Base-by-base conservation (phyloP, 2,797 vertebrate genomes). In the Anniella stebbinsi region DNA sequence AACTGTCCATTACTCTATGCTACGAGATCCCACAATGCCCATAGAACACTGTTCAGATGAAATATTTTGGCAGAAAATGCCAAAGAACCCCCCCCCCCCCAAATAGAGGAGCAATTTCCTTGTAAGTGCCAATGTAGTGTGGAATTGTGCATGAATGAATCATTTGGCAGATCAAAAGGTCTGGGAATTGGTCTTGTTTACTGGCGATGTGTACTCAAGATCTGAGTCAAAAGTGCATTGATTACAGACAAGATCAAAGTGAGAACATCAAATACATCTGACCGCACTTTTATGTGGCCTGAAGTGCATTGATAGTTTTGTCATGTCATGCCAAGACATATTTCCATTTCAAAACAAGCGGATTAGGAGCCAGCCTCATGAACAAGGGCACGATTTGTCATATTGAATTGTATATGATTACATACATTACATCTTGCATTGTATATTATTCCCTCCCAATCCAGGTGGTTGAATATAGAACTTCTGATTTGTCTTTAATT, bases 191-290 rank as follows among this genome's bases (percentile, higher is more conserved):
- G 92, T 94, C 97, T 93, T 95, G 95, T 95, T 97, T 96, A 97
- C 97, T 96, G 92, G 95, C 97, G 94, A 97, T 18, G 66, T 95
- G 93, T 93, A 96, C 90, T 90, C 84, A 92, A 97, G 97, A 97
- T 97, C 96, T 97, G 96, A 97, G 96, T 93, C 95, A 91, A 93
- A 94, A 95, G 94, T 94, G 93, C 88, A 94, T 89, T 86, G 93
- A 93, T 96, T 97, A 96, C 93, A 96, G 95, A 87, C 72, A 78
- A 97, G 96, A 98, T 98, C 97, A 98, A 98, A 98, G 97, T 54
- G 91, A 95, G 92, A 97, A 96, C 96, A 97, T 97, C 96, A 97
- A 95, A 97, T 96, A 94, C 90, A 94, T 96, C 94, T 94, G 95
- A 95, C 94, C 96, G 95, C 95, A 97, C 96, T 97, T 94, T 85